phyloP scores from a whole-genome alignment of 2,113 vertebrate species.

The Saccopteryx bilineata region DNA sequence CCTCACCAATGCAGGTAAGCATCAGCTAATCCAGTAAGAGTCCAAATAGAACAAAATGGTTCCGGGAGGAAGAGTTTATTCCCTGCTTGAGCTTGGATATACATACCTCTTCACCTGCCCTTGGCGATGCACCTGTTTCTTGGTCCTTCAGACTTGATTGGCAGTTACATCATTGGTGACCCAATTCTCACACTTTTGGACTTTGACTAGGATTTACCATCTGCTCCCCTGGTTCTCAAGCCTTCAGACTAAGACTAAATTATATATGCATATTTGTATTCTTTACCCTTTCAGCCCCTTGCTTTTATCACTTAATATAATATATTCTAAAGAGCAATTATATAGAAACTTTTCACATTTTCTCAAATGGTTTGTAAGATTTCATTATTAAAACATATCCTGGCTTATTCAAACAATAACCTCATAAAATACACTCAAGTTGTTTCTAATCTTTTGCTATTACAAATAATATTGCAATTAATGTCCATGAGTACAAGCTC shows the following conservation, averaged over 20 bases:
- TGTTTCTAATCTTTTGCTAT: neutral
- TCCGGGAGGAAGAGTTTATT: neutral
- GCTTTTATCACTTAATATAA: neutral
- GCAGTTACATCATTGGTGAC: neutral
- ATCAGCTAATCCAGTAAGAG: neutral
- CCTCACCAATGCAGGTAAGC: neutral
- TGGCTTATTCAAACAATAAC: neutral
- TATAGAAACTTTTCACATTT: neutral
- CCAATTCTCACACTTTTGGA: neutral
- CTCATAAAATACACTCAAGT: neutral
- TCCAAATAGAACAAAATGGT: neutral
- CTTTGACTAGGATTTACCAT: neutral
- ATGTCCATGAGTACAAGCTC: neutral
- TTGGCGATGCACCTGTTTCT: neutral
- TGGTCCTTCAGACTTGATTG: neutral
- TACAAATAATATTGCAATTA: neutral
- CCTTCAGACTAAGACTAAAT: neutral
- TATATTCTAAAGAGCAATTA: neutral
- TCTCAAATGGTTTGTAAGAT: neutral
- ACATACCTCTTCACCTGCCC: neutral
- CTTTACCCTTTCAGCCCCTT: neutral
- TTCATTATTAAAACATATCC: neutral
- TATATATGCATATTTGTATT: neutral
- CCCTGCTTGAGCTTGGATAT: neutral
- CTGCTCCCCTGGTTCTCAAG: neutral